A percentile compares a stretch with the other conserved stretches of the same genome.
Conservation (phyloP, 2,888 invertebrate species). For the Drosophila barbarae region DNA sequence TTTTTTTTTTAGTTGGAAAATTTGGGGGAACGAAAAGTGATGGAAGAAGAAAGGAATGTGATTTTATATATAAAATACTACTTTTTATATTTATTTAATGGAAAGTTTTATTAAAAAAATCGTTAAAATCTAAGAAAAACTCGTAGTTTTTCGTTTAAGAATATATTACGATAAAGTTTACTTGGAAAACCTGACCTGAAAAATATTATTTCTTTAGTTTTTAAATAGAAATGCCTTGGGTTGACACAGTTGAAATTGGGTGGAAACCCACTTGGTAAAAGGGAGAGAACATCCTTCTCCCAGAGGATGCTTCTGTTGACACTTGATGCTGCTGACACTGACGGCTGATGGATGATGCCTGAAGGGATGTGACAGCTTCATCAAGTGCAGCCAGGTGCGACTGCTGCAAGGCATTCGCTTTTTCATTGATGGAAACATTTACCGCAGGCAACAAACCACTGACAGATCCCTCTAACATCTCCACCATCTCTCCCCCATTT, state of each 20-base stretch:
- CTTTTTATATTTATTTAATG: neutral
- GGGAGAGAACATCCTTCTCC: neutral
- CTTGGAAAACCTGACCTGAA: neutral
- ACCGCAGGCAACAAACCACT: conserved; percentile 11
- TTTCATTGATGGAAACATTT: conserved; percentile 21
- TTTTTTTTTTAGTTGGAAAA: neutral
- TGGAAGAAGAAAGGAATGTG: neutral
- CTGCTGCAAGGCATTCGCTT: conserved; percentile 8
- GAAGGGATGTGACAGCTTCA: conserved; percentile 44
- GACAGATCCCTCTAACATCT: conserved; percentile 4
- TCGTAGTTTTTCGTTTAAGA: no score
- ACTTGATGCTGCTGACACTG: conserved; percentile 31
- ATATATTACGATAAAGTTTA: neutral
- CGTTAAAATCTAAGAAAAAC: neutral
- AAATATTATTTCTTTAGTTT: neutral
- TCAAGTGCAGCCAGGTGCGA: conserved; percentile 49
- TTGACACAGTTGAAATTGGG: conserved; percentile 13
- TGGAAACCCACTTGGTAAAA: neutral
- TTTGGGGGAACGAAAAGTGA: neutral
- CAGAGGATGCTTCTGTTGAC: conserved; percentile 10
- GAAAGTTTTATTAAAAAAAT: neutral
- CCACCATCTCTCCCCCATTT: neutral
- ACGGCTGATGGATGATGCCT: conserved; percentile 35
- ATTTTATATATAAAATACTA: neutral
- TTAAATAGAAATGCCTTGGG: neutral